A percentile compares a stretch with the other conserved stretches of the same genome.
These are phyloP conservation scores for Volucella inflata DNA, from an alignment of 2,888 invertebrate species.

Conservation along the genomic window DNA sequence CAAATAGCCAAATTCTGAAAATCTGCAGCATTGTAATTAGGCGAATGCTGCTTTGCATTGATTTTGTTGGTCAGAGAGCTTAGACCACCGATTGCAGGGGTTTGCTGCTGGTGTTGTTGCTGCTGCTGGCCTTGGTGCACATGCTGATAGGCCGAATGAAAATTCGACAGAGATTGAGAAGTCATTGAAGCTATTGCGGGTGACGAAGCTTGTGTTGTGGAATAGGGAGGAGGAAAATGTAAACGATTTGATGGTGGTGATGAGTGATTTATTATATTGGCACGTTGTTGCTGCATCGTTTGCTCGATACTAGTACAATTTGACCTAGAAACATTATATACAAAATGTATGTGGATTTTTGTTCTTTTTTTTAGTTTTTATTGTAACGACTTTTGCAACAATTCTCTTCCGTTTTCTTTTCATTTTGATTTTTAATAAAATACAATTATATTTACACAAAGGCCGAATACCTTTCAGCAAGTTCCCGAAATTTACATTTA, in stretches of 20 bases:
- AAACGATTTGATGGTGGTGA: conserved; percentile 46
- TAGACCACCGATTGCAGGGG: conserved; percentile 1
- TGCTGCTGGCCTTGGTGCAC: conserved; percentile 18
- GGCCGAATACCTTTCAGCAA: conserved; percentile 24
- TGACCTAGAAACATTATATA: conserved; percentile 85
- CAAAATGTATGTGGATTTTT: conserved; percentile 80
- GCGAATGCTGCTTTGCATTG: conserved; percentile 22
- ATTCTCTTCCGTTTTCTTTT: conserved; percentile 67
- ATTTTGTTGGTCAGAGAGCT: conserved; percentile 11
- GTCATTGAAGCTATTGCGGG: conserved; percentile 48
- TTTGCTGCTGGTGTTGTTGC: conserved; percentile 64
- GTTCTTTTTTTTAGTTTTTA: conserved; percentile 74
- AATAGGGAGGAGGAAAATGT: conserved; percentile 77
- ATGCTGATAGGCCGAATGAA: conserved; percentile 72
- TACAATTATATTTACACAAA: conserved; percentile 58
- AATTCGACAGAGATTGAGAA: conserved; percentile 47
- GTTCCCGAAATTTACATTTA: conserved; percentile 53
- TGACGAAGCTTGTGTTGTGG: conserved; percentile 60
- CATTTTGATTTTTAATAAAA: conserved; percentile 35
- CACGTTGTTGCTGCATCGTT: conserved; percentile 82
- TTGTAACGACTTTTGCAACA: conserved; percentile 71
- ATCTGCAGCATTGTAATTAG: conserved; percentile 74
- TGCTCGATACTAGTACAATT: conserved; percentile 82
- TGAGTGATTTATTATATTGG: conserved; percentile 76
- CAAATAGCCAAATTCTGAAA: conserved; percentile 81